Evolutionary conservation across 2,113 vertebrate genomes (phyloP), one percentile per base, ranked within the genome.

Genomic region (Progne subis): DNA sequence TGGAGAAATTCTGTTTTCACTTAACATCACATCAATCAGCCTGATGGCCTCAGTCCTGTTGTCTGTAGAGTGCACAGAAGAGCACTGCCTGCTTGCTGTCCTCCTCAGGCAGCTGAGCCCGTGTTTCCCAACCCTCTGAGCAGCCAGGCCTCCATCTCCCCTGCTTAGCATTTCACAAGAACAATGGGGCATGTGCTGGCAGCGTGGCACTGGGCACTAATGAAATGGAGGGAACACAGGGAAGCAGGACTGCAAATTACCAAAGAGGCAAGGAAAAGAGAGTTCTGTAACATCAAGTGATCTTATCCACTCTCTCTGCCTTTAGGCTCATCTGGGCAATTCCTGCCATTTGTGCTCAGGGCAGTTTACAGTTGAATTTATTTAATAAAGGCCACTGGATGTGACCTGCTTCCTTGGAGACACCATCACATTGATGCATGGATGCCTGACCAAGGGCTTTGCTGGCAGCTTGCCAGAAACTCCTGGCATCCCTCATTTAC

Each of bases 1-100:
- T 91, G 41, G 50, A 26, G 85, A 92, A 89, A 69, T 82, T 81
- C 92, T 97, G 92, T 69, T 96, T 96, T 96, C 90, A 87, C 41
- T 96, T 95, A 96, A 82, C 43, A 86, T 80, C 53, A 25, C 71
- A 93, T 96, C 86, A 90, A 94, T 96, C 93, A 96, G 76, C 34
- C 61, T 76, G 91, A 95, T 59, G 67, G 80, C 69, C 60, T 83
- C 93, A 92, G 74, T 94, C 53, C 87, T 93, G 32, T 18, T 82
- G 79, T 68, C 65, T 94, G 19, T 64, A 92, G 74, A 87, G 64
- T 10, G 81, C 46, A 67, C 64, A 83, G 29, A 86, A 86, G 68
- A 92, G 68, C 44, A 82, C 52, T 81, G 77, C 94, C 94, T 88
- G 82, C 75, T 70, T 74, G 63, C 90, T 94, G 43, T 63, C 59